Conservation (phyloP, 2,888 invertebrate species). For the Hypsopygia costalis region DNA sequence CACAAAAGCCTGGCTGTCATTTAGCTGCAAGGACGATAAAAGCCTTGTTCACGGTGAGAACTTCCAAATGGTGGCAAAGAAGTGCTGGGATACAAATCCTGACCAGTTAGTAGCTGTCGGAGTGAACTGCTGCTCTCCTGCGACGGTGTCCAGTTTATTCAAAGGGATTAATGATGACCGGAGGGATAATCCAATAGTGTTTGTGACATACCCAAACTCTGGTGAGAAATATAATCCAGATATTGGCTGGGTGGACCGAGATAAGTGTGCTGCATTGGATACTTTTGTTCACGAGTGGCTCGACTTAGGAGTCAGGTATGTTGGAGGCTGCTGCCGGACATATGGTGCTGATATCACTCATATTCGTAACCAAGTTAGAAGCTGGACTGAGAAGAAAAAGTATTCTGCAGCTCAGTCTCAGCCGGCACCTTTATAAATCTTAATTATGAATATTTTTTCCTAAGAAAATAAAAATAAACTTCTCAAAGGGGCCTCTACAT, state of each 20-base stretch:
- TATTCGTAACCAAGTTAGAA: conserved; percentile 62
- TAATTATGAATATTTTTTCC: no score
- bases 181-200: conserved; percentile 72
- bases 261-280: conserved; percentile 83
- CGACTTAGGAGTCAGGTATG: conserved; percentile 86
- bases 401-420: no score
- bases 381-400: conserved; percentile 32
- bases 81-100: conserved; percentile 84
- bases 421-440: no score
- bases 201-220: conserved; percentile 95
- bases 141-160: conserved; percentile 49
- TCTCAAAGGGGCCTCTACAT: no score
- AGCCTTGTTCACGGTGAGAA: conserved; percentile 87
- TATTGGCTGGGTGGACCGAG: conserved; percentile 83
- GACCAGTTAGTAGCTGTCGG: conserved; percentile 89
- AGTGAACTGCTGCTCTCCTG: conserved; percentile 87
- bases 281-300: conserved; percentile 88
- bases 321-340: conserved; percentile 96
- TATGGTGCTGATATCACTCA: conserved; percentile 86
- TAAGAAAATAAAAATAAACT: no score
- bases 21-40: conserved; percentile 86
- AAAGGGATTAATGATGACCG: conserved; percentile 47
- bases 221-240: conserved; percentile 87
- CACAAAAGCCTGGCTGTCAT: conserved; percentile 92
- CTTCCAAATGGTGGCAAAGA: conserved; percentile 83